Conservation (phyloP, 2,888 invertebrate species). For the Candidula unifasciata region DNA sequence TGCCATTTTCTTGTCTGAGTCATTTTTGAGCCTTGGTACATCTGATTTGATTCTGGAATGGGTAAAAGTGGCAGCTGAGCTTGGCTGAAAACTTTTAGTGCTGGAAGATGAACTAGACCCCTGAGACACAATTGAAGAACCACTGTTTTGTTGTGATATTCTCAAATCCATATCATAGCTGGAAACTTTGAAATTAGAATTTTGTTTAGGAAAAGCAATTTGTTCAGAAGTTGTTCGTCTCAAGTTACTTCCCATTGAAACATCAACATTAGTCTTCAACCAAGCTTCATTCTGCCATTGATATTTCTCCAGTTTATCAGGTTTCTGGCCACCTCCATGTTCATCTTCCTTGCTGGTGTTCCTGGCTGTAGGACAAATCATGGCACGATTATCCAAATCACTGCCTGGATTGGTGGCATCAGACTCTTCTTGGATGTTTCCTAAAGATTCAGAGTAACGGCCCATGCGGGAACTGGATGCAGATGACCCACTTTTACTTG, state of each 20-base stretch:
- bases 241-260: conserved; percentile 49
- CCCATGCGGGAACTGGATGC: neutral
- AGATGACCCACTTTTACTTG: neutral
- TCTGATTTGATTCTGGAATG: conserved; percentile 33
- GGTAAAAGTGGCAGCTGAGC: neutral
- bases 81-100: neutral
- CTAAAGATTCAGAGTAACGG: conserved; percentile 59
- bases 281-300: conserved; percentile 49
- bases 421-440: conserved; percentile 66
- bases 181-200: conserved; percentile 7
- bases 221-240: conserved; percentile 54
- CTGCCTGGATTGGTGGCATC: conserved; percentile 18
- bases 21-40: conserved; percentile 61
- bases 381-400: neutral
- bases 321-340: neutral
- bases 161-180: conserved; percentile 37
- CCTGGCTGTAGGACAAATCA: neutral
- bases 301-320: conserved; percentile 27
- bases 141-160: conserved; percentile 65
- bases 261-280: conserved; percentile 33
- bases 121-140: neutral
- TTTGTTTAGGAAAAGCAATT: conserved; percentile 48
- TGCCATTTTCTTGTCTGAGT: conserved; percentile 86
- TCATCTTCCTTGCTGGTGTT: neutral
- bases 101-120: neutral